Base-by-base conservation (phyloP, 2,797 vertebrate genomes). In the Florisuga fusca region DNA sequence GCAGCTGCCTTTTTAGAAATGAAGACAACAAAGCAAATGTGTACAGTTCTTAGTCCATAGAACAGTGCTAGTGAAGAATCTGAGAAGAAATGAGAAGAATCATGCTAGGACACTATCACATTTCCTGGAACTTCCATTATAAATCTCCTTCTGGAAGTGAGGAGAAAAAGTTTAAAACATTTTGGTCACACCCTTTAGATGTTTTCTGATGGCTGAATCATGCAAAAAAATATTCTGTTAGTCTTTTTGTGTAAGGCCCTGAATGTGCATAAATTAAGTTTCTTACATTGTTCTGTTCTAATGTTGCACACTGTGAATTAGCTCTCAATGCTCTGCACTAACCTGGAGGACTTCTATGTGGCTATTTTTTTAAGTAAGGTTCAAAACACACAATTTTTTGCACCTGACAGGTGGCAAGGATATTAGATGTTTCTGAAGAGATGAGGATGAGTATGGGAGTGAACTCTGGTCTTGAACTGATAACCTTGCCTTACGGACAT, bases 401-500 rank as follows among this genome's bases (percentile, higher is more conserved):
- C 53, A 59, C 68, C 69, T 77, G 25, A 66, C 98, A 99, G 99
- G 99, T 99, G 93, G 98, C 98, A 10, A 98, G 99, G 97, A 99
- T 99, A 95, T 97, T 99, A 4, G 98, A 98, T 14, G 98, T 99
- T 97, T 99, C 98, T 2, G 98, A 98, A n/a, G 98, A 99, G 95
- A 96, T 98, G 84, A 98, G 95, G 97, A 97, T 95, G 97, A 98
- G 96, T 93, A 99, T 99, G 99, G 99, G 99, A 34, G 98, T 99
- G 95, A 97, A 97, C 92, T 99, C 99, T 0, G 99, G 99, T 43
- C 98, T 99, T 94, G 99, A 99, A 96, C 97, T 99, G 92, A 98
- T 99, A 91, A 99, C 99, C 18, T 95, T 99, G 97, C 99, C 99
- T 3, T 99, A 99, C 0, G 99, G 99, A 63, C 98, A 96, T 74